phyloP scores from a whole-genome alignment of 2,113 vertebrate species.

The Sprattus sprattus region DNA sequence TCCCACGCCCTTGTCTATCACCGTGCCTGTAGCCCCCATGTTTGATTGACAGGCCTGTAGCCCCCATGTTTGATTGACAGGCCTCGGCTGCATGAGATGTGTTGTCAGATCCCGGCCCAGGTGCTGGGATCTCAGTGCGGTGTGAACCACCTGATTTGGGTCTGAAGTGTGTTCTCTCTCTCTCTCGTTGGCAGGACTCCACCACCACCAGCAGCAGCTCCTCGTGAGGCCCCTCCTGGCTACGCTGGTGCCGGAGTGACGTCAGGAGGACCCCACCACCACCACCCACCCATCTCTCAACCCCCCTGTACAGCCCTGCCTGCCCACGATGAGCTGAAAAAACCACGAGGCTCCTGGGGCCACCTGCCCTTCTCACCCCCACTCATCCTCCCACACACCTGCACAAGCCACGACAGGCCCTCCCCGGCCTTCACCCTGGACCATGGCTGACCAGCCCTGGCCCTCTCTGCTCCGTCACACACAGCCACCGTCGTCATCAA shows the following conservation, averaged over 20 bases:
- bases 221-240: conserved; percentile 52
- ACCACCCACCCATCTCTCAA: neutral
- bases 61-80: conserved; percentile 54
- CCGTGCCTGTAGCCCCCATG: conserved; percentile 63
- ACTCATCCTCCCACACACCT: neutral
- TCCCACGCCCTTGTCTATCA: conserved; percentile 43
- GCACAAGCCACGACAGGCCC: neutral
- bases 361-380: neutral
- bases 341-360: neutral
- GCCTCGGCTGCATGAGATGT: conserved; percentile 63
- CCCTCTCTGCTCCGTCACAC: neutral
- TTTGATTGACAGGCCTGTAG: no score
- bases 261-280: conserved; percentile 31
- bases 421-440: no score
- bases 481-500: neutral
- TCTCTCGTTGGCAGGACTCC: conserved; percentile 63
- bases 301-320: neutral
- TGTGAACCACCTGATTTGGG: neutral
- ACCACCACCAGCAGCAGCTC: conserved; percentile 70
- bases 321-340: neutral
- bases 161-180: conserved; percentile 24
- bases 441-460: neutral
- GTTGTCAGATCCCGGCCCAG: conserved; percentile 28
- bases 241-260: conserved; percentile 28
- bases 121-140: neutral